Evolutionary conservation across 2,113 vertebrate genomes (phyloP), one percentile per base, ranked within the genome.

Genomic region (Tenrec ecaudatus): DNA sequence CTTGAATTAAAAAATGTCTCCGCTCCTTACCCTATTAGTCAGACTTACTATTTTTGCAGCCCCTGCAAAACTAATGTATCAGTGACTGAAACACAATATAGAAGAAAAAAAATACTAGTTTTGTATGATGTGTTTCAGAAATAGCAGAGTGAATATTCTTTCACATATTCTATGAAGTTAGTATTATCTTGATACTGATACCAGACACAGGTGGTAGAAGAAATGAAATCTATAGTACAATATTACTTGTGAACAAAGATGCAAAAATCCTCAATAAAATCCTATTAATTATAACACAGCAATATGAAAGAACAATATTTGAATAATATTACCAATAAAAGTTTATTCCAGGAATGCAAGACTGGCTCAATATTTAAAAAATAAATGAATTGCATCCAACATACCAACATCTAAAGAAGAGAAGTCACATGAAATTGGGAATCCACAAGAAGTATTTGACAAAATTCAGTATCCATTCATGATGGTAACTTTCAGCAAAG

Each of bases 401-500:
- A 27, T 85, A 69, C 68, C 27, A 78, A 85, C 1, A 85, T 91
- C 75, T 78, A 78, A 85, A 78, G 38, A 83, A 91, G 82, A 69
- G 27, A 85, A 57, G 38, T 33, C 33, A 69, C 22, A 68, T 78
- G 33, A 40, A 22, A 2, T 40, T 69, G n/a, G 12, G 71, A 80
- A 75, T 78, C 16, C 7, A 47, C 29, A 68, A 29, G 25, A 31
- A 68, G 27, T 10, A 68, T 68, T 68, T 29, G 27, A 43, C 5
- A 80, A 47, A 58, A 87, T n/a, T 40, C 2, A 87, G 19, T 9
- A 75, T 87, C 82, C 19, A 69, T 40, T 87, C 40, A 76, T 82
- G 83, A 31, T 75, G 33, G 14, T 80, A 86, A 71, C n/a, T 62
- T 33, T 86, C 53, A 64, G 57, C 40, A 11, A 27, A 86, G n/a